These are phyloP conservation scores for Metopia argyrocephala DNA, from an alignment of 2,888 invertebrate genomes.

Conservation along the genomic window DNA sequence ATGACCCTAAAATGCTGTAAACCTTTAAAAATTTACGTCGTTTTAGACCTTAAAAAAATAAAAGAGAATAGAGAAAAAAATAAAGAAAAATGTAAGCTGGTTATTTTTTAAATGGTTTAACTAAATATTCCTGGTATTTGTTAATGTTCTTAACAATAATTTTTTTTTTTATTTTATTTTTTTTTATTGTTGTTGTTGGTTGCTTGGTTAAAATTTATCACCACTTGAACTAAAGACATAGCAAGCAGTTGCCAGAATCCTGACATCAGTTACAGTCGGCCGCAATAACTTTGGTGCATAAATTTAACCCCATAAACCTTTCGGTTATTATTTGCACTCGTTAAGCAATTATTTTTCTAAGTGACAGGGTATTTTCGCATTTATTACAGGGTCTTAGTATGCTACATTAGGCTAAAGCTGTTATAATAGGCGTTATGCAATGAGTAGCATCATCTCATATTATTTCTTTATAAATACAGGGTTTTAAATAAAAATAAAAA, in stretches of 20 bases:
- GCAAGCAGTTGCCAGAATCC: slow-evolving; percentile 22
- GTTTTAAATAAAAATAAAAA: no score
- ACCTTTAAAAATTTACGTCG: slow-evolving; percentile 74
- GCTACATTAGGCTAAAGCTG: not conserved
- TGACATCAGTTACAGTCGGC: slow-evolving; percentile 44
- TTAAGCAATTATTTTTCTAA: slow-evolving; percentile 21
- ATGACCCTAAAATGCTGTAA: slow-evolving; percentile 74
- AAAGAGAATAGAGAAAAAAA: slow-evolving; percentile 1
- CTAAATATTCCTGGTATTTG: slow-evolving; percentile 54
- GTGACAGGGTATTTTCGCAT: not conserved
- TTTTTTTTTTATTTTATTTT: not conserved
- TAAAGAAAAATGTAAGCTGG: slow-evolving; percentile 35
- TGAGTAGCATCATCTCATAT: no score
- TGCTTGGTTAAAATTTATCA: slow-evolving; percentile 70
- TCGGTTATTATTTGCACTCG: slow-evolving; percentile 63
- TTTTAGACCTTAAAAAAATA: slow-evolving; percentile 44
- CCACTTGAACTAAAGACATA: slow-evolving; percentile 69
- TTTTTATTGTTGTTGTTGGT: slow-evolving; percentile 23
- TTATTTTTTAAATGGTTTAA: slow-evolving; percentile 52
- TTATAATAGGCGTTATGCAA: no score
- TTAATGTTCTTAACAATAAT: slow-evolving; percentile 40
- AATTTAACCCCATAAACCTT: slow-evolving; percentile 62
- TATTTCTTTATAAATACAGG: no score
- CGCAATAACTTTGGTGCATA: slow-evolving; percentile 48
- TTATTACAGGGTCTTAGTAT: not conserved